A percentile compares a stretch with the other conserved stretches of the same genome.
These are phyloP conservation scores for Sarcophaga caerulescens DNA, from an alignment of 2,888 invertebrate genomes.

Conservation along the genomic window DNA sequence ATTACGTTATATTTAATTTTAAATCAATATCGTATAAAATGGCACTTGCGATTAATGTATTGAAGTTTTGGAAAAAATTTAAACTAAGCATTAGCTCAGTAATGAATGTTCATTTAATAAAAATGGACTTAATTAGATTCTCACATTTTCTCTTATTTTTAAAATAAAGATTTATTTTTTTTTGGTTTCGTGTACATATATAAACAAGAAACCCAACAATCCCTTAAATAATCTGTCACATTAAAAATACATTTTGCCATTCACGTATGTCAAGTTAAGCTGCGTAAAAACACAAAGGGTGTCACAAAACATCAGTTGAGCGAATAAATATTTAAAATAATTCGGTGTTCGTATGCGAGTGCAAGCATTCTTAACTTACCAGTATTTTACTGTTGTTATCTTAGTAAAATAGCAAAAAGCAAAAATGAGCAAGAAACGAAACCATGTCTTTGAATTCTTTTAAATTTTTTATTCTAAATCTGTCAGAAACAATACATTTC, in stretches of 20 bases:
- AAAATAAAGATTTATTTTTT: background rate
- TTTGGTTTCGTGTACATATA: background rate
- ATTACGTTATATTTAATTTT: no score
- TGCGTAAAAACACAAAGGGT: constrained; percentile 45
- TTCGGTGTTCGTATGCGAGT: constrained; percentile 16
- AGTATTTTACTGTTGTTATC: constrained; percentile 6
- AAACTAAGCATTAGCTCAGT: no score
- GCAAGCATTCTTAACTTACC: background rate
- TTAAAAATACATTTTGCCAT: constrained; percentile 54
- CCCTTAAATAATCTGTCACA: constrained; percentile 59
- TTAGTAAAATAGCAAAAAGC: constrained; percentile 7
- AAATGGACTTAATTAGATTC: no score
- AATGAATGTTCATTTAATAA: no score
- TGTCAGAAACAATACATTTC: constrained; percentile 63
- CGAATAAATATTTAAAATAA: constrained; percentile 54
- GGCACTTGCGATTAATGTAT: no score
- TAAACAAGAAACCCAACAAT: constrained; percentile 31
- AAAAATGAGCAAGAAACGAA: background rate
- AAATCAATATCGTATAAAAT: no score
- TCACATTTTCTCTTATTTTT: background rate
- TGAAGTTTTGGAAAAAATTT: no score
- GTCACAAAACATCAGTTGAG: constrained; percentile 53
- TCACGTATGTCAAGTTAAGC: constrained; percentile 54
- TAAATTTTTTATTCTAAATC: constrained; percentile 38
- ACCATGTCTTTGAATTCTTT: constrained; percentile 22